phyloP scores from a whole-genome alignment of 2,113 vertebrate genomes.

The Apeltes quadracus region DNA sequence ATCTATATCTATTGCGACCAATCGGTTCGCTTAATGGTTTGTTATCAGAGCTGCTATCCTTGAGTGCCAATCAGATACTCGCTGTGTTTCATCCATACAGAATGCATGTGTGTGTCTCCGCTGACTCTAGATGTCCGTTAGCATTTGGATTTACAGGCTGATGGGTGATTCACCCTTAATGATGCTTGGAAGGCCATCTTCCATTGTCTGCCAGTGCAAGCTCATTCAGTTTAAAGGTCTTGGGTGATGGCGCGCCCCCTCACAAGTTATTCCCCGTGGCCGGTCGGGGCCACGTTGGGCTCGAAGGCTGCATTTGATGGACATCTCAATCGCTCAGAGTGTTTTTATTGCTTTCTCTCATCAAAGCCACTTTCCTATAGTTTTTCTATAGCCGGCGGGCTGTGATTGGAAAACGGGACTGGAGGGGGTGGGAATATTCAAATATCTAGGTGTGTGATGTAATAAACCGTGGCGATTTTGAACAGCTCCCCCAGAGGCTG shows the following conservation, averaged over 20 bases:
- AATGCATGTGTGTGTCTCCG: background rate
- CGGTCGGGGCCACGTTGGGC: background rate
- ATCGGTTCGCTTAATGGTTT: conserved; percentile 29
- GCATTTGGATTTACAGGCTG: conserved; percentile 43
- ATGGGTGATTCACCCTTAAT: conserved; percentile 45
- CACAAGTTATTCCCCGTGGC: background rate
- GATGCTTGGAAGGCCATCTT: conserved; percentile 48
- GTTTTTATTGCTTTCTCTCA: no score
- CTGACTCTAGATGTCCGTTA: conserved; percentile 32
- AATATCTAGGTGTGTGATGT: no score
- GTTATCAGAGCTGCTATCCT: conserved; percentile 23
- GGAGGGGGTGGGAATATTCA: no score
- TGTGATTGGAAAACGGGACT: no score
- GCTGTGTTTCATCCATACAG: conserved; percentile 8
- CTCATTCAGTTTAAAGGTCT: background rate
- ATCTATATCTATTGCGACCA: conserved; percentile 29
- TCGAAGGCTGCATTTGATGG: background rate
- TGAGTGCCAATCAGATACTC: conserved; percentile 7
- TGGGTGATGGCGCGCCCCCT: background rate
- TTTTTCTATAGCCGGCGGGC: no score
- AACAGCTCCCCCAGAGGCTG: no score
- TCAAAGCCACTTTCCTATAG: no score
- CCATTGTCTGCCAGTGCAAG: conserved; percentile 35
- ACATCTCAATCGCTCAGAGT: background rate
- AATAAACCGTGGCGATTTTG: no score